Conservation (phyloP, 2,888 invertebrate species). For the Drosophila niveifrons region DNA sequence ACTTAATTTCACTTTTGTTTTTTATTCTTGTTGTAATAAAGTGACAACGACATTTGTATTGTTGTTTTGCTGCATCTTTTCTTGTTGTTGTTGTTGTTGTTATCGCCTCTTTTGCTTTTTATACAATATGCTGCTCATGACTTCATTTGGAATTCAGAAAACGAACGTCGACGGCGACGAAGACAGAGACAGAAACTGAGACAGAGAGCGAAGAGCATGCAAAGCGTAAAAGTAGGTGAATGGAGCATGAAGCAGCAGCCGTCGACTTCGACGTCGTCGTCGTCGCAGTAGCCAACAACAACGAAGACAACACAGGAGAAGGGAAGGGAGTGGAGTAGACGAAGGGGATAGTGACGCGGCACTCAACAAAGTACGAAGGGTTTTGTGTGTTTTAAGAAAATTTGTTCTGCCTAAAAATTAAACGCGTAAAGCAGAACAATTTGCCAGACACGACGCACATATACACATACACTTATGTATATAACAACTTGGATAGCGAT, state of each 20-base stretch:
- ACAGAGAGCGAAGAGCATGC: conserved; percentile 63
- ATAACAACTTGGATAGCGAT: conserved; percentile 28
- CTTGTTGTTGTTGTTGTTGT: conserved; percentile 34
- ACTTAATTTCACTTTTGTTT: conserved; percentile 80
- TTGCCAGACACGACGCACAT: conserved; percentile 51
- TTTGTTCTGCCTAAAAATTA: conserved; percentile 54
- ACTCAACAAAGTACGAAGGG: conserved; percentile 33
- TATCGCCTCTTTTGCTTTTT: conserved; percentile 42
- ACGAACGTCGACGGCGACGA: conserved; percentile 64
- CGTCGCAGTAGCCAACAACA: conserved; percentile 42
- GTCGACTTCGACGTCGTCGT: conserved; percentile 25
- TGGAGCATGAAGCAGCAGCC: conserved; percentile 78
- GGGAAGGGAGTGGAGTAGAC: conserved; percentile 8
- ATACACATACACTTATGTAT: conserved; percentile 19
- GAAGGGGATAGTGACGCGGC: conserved; percentile 15
- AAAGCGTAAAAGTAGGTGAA: conserved; percentile 83
- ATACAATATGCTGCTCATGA: conserved; percentile 76
- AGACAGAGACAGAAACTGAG: conserved; percentile 47
- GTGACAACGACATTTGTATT: conserved; percentile 71
- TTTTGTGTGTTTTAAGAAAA: conserved; percentile 51
- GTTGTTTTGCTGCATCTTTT: conserved; percentile 41
- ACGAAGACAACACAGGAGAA: conserved; percentile 30
- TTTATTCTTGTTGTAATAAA: conserved; percentile 68
- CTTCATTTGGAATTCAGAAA: conserved; percentile 81
- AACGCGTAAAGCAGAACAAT: conserved; percentile 62